phyloP scores from a whole-genome alignment of 2,888 invertebrate species.

The Phortica magna region DNA sequence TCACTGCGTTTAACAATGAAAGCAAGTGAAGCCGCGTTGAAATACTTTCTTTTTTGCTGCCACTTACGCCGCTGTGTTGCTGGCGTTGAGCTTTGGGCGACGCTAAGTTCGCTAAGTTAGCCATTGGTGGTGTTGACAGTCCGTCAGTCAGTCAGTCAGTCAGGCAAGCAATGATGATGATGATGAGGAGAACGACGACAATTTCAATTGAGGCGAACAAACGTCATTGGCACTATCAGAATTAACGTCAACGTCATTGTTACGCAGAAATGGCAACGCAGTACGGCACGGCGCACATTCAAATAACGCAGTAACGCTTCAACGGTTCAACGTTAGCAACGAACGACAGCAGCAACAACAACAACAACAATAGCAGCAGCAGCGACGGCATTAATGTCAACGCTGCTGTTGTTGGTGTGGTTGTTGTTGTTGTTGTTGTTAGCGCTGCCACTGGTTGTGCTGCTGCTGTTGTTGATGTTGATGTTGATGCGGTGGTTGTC shows the following conservation, averaged over 20 bases:
- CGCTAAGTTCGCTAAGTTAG: too few relatives aligned
- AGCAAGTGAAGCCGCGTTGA: background rate
- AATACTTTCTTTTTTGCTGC: background rate
- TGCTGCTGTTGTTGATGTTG: background rate
- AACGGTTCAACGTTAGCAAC: background rate
- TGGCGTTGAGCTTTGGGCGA: background rate
- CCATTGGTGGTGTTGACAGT: background rate
- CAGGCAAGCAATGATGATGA: background rate
- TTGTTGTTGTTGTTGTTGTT: constrained; percentile 8
- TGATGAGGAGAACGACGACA: background rate
- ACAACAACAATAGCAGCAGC: background rate
- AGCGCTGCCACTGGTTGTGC: background rate
- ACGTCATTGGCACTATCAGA: background rate
- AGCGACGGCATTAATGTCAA: background rate
- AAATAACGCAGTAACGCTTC: background rate
- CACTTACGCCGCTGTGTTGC: background rate
- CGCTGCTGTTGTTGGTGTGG: background rate
- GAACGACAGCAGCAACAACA: background rate
- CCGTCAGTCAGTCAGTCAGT: background rate
- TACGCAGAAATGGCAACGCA: too few relatives aligned
- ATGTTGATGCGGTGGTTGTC: background rate
- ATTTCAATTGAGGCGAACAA: background rate
- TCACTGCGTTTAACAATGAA: background rate
- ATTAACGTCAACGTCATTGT: too few relatives aligned
- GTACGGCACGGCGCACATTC: too few relatives aligned